Conservation (phyloP, 53 echinoderm and acorn worm species). For the Arbacia lixula region DNA sequence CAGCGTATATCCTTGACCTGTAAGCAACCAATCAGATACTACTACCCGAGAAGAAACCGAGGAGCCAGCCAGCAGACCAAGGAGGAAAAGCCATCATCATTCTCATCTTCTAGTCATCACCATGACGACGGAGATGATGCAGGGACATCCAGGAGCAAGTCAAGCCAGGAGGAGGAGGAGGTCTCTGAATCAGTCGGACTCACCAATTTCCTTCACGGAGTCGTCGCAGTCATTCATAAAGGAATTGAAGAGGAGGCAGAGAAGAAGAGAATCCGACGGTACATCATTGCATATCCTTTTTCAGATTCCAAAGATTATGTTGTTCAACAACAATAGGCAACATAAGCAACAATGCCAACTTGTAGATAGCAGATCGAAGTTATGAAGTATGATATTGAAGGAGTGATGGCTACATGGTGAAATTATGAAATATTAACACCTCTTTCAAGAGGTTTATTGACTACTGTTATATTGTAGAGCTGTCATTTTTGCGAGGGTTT, state of each 20-base stretch:
- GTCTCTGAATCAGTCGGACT: conserved; percentile 45
- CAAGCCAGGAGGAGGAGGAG: background rate
- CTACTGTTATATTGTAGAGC: too few relatives aligned
- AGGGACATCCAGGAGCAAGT: background rate
- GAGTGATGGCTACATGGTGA: background rate
- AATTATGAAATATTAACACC: background rate
- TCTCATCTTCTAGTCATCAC: background rate
- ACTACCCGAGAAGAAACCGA: conserved; percentile 71
- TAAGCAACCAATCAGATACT: conserved; percentile 68
- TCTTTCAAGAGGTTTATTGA: background rate
- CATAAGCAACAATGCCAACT: background rate
- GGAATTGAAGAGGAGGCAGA: conserved; percentile 46
- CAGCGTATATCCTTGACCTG: conserved; percentile 7
- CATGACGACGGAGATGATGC: conserved; percentile 20
- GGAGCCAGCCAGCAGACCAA: background rate
- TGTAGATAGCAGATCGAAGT: background rate
- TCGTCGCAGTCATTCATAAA: conserved; percentile 66
- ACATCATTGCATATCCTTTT: conserved; percentile 98
- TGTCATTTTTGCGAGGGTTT: too few relatives aligned
- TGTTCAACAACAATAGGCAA: background rate
- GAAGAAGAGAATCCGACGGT: conserved; percentile 73
- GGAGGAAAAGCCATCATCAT: conserved; percentile 18
- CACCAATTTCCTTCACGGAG: conserved; percentile 69
- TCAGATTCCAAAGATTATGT: too few relatives aligned
- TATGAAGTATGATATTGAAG: too few relatives aligned